These are phyloP conservation scores for Pinna nobilis DNA, from an alignment of 1,140 invertebrate species.

Conservation along the genomic window DNA sequence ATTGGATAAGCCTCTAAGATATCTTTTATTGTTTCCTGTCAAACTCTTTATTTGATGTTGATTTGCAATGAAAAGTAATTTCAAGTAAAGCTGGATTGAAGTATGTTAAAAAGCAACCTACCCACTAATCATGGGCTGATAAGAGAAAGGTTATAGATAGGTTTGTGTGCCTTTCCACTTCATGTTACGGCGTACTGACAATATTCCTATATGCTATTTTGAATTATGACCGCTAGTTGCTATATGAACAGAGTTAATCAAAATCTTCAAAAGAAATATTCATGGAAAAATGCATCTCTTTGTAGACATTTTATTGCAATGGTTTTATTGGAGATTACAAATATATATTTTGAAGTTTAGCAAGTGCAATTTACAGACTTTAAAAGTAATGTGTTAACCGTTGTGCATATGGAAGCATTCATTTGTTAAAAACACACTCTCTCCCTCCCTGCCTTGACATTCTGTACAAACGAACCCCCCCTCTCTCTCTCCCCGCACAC, in stretches of 20 bases:
- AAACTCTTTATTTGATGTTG: slow-evolving; percentile 44
- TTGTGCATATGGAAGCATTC: too few species aligned
- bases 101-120: slow-evolving; percentile 21
- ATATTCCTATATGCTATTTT: slow-evolving; percentile 6
- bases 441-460: too few species aligned
- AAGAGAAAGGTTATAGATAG: slow-evolving; percentile 2
- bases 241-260: slow-evolving; percentile 18
- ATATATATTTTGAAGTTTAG: slow-evolving; percentile 8
- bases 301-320: slow-evolving; percentile 12
- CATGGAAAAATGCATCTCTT: slow-evolving; percentile 16
- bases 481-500: too few species aligned
- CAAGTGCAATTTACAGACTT: too few species aligned
- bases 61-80: slow-evolving; percentile 47
- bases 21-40: slow-evolving; percentile 33
- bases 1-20: slow-evolving; percentile 30
- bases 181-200: neutral
- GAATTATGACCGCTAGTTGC: slow-evolving; percentile 10
- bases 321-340: slow-evolving; percentile 11
- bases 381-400: too few species aligned
- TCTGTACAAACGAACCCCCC: too few species aligned
- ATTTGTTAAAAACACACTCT: too few species aligned
- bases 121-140: slow-evolving; percentile 10
- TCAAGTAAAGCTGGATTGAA: slow-evolving; percentile 28
- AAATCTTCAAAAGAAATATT: slow-evolving; percentile 24
- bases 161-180: slow-evolving; percentile 5